Base-by-base conservation (phyloP, 2,888 invertebrate genomes). In the Alloscopus bannaensis region DNA sequence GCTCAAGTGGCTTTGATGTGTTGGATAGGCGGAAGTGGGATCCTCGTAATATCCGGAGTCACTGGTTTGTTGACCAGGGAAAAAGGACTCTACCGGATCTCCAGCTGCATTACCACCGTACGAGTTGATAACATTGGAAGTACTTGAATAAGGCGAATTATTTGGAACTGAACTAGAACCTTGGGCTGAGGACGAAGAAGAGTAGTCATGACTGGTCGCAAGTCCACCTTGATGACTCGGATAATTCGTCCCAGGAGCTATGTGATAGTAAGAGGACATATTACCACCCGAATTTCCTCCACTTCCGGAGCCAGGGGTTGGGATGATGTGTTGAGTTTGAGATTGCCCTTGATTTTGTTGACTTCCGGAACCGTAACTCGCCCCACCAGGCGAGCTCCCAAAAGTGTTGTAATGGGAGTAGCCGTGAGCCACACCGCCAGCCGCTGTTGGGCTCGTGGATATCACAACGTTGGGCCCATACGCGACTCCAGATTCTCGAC, bases 1-100 rank as follows among this genome's bases (percentile, higher is more conserved):
- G 6, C 22, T 36, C 20, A 68, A 13, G 20, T 69, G 76, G 45
- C 71, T 70, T 45, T 69, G 72, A 65, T 81, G 1, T 90, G 90
- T 84, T 90, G 90, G 47, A 89, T 89, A 87, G 50, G 88, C 88
- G 70, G 89, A 89, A 80, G 88, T 88, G 28, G 73, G 70, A 55
- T 78, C 78, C 16, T 80, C 80, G 26, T 80, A 80, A 52, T 80
- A 80, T 4, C 81, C 81, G 6, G 77, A 88, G 47, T 76, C 76
- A 6, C 52, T 57, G 22, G 76, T 69, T 66, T 75, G 75, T 36
- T 76, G 76, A 18, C 76, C 69, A 29, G 68, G 76, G 28, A 76
- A 76, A 20, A 76, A 76, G 4, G 68, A 60, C 6, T 76, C 76
- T 2, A 50, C 68, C 6, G 69, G 40, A 47, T 77, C 81, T 22